phyloP scores from a whole-genome alignment of 2,113 vertebrate species.

The Callospermophilus lateralis region DNA sequence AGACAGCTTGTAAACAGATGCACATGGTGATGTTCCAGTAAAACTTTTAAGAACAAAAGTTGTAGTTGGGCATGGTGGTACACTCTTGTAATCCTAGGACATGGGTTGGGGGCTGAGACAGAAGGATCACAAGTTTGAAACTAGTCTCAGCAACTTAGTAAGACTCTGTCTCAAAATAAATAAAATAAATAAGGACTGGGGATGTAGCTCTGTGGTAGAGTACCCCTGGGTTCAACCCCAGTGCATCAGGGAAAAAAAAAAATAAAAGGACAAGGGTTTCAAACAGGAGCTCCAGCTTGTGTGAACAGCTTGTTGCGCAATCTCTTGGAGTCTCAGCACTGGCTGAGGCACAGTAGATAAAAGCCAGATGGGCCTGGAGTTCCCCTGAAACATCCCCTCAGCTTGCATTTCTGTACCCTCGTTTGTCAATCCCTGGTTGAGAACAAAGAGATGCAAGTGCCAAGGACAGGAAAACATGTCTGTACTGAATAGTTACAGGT shows the following conservation, averaged over 20 bases:
- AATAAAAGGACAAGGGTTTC: neutral
- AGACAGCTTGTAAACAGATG: neutral
- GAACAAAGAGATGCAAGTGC: neutral
- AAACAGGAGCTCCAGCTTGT: neutral
- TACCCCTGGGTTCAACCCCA: no score
- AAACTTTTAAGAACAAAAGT: neutral
- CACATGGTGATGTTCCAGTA: neutral
- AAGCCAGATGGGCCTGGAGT: neutral
- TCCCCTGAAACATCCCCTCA: neutral
- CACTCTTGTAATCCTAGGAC: no score
- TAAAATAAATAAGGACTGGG: no score
- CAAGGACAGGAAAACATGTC: neutral
- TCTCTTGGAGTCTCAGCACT: neutral
- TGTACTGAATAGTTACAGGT: constrained; percentile 45
- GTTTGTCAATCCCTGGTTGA: neutral
- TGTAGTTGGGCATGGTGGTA: neutral
- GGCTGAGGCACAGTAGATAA: neutral
- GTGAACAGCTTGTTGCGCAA: neutral
- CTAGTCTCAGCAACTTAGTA: no score
- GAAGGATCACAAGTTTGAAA: no score
- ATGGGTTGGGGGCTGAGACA: no score
- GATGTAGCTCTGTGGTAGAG: no score
- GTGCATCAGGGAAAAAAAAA: no score
- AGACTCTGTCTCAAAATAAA: no score
- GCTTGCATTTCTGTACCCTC: neutral